Percentiles rank a stretch among this genome's conserved stretches.
phyloP scores from a whole-genome alignment of 2,113 vertebrate genomes.

The Dromiciops gliroides region DNA sequence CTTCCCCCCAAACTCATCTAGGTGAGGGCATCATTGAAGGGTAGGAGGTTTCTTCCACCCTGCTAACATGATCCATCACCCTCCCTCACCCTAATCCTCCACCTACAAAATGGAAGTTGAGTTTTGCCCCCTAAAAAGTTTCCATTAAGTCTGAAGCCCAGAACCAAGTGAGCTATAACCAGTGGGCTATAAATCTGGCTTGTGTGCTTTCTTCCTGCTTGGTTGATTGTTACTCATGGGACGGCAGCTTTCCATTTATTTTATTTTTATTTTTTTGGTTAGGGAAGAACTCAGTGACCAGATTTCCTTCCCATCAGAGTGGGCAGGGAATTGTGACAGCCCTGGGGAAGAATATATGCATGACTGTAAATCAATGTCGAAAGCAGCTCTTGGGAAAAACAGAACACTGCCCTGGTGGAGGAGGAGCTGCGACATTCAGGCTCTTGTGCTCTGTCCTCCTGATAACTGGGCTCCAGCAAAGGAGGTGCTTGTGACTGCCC shows the following conservation, averaged over 20 bases:
- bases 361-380: not conserved
- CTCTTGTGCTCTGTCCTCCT: not conserved
- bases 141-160: not conserved
- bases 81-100: not conserved
- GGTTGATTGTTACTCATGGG: not conserved
- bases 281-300: constrained; percentile 19
- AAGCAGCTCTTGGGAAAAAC: not conserved
- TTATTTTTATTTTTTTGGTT: constrained; percentile 17
- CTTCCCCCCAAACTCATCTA: not conserved
- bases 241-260: not conserved
- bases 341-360: not conserved
- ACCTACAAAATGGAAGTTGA: not conserved
- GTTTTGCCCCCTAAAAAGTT: not conserved
- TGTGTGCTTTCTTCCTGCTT: not conserved
- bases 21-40: not conserved
- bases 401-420: not conserved
- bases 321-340: not conserved
- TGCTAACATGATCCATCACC: not conserved
- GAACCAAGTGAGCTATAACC: not conserved
- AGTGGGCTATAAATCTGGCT: not conserved
- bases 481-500: not conserved
- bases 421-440: not conserved
- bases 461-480: not conserved
- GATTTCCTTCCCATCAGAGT: constrained; percentile 25
- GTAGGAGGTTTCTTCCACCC: not conserved